Conservation (phyloP, 2,113 vertebrate species). For the Rhabdomys dilectus region DNA sequence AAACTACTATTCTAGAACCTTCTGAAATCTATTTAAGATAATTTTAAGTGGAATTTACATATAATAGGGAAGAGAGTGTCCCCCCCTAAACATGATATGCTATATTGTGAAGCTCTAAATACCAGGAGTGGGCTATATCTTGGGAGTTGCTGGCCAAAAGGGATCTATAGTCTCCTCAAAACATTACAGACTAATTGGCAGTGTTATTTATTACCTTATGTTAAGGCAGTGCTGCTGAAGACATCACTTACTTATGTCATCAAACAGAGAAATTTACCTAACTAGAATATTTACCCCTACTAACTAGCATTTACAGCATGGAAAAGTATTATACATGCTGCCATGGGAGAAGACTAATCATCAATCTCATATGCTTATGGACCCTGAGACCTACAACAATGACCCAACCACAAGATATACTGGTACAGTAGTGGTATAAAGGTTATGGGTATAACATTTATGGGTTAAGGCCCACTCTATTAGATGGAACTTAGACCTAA, state of each 20-base stretch:
- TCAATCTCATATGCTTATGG: neutral
- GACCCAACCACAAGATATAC: neutral
- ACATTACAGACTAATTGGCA: neutral
- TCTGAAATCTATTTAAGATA: neutral
- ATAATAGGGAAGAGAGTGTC: neutral
- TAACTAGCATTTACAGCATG: neutral
- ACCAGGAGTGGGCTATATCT: neutral
- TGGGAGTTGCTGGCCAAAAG: neutral
- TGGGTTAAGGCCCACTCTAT: neutral
- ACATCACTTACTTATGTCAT: neutral
- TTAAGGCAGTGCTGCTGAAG: neutral
- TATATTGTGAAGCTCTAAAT: neutral
- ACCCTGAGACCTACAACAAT: neutral
- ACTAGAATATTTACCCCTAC: neutral
- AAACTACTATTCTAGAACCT: neutral
- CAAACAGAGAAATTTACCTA: neutral
- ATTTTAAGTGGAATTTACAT: neutral
- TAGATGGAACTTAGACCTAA: neutral
- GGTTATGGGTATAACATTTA: neutral
- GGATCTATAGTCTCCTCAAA: neutral
- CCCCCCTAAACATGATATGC: neutral
- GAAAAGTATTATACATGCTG: neutral
- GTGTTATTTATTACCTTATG: neutral
- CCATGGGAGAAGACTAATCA: neutral
- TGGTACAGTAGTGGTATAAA: neutral